phyloP scores from a whole-genome alignment of 2,797 vertebrate species.

The Lithobates pipiens region DNA sequence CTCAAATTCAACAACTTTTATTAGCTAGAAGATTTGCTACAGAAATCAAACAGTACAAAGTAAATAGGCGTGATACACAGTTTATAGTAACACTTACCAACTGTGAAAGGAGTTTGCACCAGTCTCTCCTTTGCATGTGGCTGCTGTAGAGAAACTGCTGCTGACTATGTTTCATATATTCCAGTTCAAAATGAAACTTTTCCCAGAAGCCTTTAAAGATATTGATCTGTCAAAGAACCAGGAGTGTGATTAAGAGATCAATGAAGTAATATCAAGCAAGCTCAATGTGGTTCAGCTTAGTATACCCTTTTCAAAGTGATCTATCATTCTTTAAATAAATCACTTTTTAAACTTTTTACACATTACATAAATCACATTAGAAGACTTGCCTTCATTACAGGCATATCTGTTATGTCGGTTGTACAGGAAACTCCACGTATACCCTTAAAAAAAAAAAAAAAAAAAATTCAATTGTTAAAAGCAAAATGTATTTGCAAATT shows the following conservation, averaged over 20 bases:
- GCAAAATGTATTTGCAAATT: background rate
- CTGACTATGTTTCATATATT: slow-evolving; percentile 82
- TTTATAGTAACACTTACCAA: slow-evolving; percentile 66
- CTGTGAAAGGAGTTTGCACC: slow-evolving; percentile 77
- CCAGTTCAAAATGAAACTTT: slow-evolving; percentile 86
- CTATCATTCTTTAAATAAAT: no score
- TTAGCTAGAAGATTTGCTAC: no score
- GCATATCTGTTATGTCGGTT: slow-evolving; percentile 82
- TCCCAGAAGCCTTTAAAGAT: slow-evolving; percentile 88
- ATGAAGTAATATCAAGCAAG: background rate
- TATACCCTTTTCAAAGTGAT: background rate
- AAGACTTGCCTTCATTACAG: slow-evolving; percentile 82
- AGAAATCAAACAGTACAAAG: no score
- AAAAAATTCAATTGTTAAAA: no score
- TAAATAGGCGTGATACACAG: background rate
- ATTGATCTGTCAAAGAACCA: slow-evolving; percentile 72
- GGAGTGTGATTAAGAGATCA: background rate
- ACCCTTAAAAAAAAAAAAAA: slow-evolving; percentile 67
- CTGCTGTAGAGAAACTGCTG: slow-evolving; percentile 81
- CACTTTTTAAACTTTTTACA: no score
- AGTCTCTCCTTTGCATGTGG: slow-evolving; percentile 78
- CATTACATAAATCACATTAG: background rate
- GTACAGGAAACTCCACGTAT: slow-evolving; percentile 85
- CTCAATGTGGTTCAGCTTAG: background rate
- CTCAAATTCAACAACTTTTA: no score